phyloP scores from a whole-genome alignment of 2,113 vertebrate genomes.

The Rhombomys opimus region DNA sequence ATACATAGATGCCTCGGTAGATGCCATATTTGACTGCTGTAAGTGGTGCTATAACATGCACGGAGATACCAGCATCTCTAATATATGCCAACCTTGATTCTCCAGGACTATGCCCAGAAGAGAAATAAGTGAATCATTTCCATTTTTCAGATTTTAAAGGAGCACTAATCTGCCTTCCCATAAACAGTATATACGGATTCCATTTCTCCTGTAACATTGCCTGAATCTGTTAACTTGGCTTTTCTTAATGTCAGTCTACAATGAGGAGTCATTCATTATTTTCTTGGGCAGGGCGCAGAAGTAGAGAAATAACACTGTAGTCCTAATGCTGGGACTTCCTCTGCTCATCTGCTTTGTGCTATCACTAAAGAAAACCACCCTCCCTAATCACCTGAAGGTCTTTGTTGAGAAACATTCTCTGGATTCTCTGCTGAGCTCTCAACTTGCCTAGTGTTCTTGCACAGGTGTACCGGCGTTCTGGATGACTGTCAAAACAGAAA shows the following conservation, averaged over 20 bases:
- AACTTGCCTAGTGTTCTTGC: fast-evolving
- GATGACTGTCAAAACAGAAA: neutral
- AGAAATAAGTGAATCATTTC: neutral
- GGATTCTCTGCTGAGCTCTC: neutral
- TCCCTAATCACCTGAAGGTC: neutral
- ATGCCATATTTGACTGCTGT: neutral
- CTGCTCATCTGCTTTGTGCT: neutral
- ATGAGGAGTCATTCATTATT: conserved; percentile 4
- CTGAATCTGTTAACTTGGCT: neutral
- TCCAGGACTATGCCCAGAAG: neutral
- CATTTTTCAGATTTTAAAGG: neutral
- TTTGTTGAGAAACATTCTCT: neutral
- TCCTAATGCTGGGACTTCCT: neutral
- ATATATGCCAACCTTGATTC: neutral
- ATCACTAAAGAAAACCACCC: neutral
- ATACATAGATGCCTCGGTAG: neutral
- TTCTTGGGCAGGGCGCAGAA: neutral
- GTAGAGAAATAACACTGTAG: neutral
- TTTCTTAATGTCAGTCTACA: neutral
- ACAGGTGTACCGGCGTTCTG: neutral
- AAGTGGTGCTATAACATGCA: neutral
- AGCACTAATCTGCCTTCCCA: neutral
- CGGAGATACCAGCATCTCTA: too few species aligned
- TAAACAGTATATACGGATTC: neutral
- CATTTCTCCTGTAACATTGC: neutral